These are phyloP conservation scores for Falco peregrinus DNA, from an alignment of 2,797 vertebrate genomes.

Conservation along the genomic window DNA sequence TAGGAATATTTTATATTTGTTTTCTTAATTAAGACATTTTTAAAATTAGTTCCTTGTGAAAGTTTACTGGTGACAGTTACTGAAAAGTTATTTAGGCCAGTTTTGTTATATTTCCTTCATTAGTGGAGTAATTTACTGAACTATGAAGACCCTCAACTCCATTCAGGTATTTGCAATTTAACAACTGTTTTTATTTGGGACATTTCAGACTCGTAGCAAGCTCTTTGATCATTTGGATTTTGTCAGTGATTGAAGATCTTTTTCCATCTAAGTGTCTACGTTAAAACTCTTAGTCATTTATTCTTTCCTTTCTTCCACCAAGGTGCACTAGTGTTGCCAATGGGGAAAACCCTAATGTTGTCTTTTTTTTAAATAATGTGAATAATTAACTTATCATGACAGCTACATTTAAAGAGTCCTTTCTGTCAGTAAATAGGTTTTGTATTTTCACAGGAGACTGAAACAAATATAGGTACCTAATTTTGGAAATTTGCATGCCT, in stretches of 20 bases:
- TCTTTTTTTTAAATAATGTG: not conserved
- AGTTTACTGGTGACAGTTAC: not conserved
- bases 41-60: not conserved
- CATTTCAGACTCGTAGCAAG: not conserved
- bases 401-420: not conserved
- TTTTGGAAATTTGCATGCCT: not conserved
- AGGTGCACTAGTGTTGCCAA: not conserved
- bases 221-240: not conserved
- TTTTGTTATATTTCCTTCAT: not conserved
- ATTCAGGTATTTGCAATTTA: not conserved
- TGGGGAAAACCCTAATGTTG: not conserved
- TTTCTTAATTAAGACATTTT: slow-evolving; percentile 15
- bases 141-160: not conserved
- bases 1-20: not conserved
- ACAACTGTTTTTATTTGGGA: not conserved
- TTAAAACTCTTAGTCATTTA: not conserved
- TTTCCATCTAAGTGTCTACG: no score
- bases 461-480: not conserved
- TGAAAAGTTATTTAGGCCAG: not conserved
- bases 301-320: not conserved
- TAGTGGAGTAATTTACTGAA: not conserved
- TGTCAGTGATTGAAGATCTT: not conserved
- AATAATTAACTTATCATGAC: not conserved
- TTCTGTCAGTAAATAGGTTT: not conserved
- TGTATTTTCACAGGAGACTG: not conserved